Evolutionary conservation across 30 jellyfish, hydroid and myxozoan genomes (phyloP).

Genomic region (Phacellophora camtschatica): DNA sequence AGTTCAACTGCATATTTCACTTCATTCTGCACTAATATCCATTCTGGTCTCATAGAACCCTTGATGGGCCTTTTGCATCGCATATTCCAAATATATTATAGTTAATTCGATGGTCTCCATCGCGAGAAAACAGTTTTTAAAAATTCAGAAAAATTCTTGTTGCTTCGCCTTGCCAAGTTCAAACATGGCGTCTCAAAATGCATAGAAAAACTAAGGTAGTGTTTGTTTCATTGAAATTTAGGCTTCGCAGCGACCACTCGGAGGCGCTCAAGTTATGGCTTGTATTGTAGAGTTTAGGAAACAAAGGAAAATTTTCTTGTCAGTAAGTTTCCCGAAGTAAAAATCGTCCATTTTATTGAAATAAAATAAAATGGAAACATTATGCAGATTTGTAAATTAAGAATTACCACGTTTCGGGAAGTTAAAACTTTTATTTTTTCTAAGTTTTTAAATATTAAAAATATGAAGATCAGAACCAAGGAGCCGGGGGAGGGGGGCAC

Average conservation of each 20-base stretch:
- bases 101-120: neutral
- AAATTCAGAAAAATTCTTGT: neutral
- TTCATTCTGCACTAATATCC: neutral
- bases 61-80: neutral
- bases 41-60: neutral
- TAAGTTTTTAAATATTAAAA: too few species aligned
- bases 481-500: too few species aligned
- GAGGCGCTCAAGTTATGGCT: neutral
- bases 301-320: neutral
- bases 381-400: too few species aligned
- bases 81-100: neutral
- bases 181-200: conserved; percentile 43
- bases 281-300: neutral
- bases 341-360: too few species aligned
- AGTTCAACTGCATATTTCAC: conserved; percentile 3
- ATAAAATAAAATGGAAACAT: too few species aligned
- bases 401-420: too few species aligned
- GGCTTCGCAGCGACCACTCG: conserved; percentile 58
- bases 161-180: conserved; percentile 15
- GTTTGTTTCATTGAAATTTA: neutral
- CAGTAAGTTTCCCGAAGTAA: too few species aligned
- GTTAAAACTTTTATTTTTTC: too few species aligned
- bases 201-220: neutral
- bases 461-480: too few species aligned
- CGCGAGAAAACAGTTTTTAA: neutral